These are phyloP conservation scores for Rhaphigaster nebulosa DNA, from an alignment of 2,888 invertebrate genomes.

Conservation along the genomic window DNA sequence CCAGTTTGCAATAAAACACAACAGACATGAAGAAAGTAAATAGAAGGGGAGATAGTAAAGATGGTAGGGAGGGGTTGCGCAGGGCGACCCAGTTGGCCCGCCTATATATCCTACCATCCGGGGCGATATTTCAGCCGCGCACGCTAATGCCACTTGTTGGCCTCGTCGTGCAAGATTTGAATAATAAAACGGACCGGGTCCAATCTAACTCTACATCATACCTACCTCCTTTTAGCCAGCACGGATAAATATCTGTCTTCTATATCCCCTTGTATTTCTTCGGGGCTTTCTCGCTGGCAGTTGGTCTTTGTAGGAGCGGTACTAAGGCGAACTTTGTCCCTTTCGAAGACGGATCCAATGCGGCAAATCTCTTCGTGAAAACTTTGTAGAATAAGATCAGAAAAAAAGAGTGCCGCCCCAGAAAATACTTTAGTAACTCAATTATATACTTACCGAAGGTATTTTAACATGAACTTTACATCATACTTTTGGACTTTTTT, in stretches of 20 bases:
- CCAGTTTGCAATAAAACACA: not conserved
- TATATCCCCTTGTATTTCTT: conserved; percentile 39
- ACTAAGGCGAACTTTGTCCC: not conserved
- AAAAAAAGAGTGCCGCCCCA: not conserved
- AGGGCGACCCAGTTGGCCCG: conserved; percentile 21
- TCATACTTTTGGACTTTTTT: no score
- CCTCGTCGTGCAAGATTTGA: conserved; percentile 29
- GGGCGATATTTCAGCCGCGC: conserved; percentile 20
- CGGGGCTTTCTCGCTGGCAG: conserved; percentile 1
- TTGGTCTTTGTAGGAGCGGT: not conserved
- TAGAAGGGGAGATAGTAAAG: conserved; percentile 27
- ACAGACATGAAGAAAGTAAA: conserved; percentile 24
- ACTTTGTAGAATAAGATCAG: not conserved
- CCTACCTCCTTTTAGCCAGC: conserved; percentile 31
- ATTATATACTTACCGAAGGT: not conserved
- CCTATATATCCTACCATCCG: conserved; percentile 42
- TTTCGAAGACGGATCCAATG: not conserved
- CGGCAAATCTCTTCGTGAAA: not conserved
- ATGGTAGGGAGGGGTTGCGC: not conserved
- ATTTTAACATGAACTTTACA: not conserved
- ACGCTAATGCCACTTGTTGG: conserved; percentile 49
- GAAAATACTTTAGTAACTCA: not conserved
- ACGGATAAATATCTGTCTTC: conserved; percentile 29
- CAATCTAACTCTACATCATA: conserved; percentile 48
- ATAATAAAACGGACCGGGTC: not conserved